Evolutionary conservation across 2,888 invertebrate genomes (phyloP).

Genomic region (Troilus luridus): DNA sequence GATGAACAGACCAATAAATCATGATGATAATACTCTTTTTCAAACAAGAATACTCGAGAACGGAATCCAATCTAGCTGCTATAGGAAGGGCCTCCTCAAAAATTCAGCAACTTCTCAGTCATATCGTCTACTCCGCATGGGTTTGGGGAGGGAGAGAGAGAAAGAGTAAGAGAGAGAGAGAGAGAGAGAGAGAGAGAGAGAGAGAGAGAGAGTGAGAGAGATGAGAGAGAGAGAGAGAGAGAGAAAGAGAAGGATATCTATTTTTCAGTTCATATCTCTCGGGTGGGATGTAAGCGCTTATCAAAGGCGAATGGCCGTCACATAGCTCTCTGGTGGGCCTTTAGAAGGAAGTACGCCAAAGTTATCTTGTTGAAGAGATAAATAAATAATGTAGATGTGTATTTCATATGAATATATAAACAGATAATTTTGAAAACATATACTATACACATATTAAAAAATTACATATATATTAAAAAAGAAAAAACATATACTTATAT

Average conservation of each 20-base stretch:
- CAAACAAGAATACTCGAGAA: neutral
- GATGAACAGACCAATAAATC: neutral
- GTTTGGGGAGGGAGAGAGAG: too few species aligned
- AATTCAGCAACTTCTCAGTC: neutral
- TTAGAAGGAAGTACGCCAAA: neutral
- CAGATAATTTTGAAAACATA: too few species aligned
- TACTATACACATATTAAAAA: too few species aligned
- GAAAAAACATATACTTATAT: too few species aligned
- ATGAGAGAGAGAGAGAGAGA: too few species aligned
- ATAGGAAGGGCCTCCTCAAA: neutral
- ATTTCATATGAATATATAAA: neutral
- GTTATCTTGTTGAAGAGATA: neutral
- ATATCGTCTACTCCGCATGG: neutral
- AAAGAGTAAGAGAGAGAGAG: too few species aligned
- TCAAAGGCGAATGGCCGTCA: neutral
- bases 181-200: too few species aligned
- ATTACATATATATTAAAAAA: too few species aligned
- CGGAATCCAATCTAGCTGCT: neutral
- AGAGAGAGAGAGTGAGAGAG: too few species aligned
- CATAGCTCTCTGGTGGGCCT: neutral
- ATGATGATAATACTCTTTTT: neutral
- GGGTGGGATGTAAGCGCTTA: neutral
- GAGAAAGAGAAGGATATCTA: neutral
- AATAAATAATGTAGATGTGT: neutral
- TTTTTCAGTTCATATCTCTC: slow-evolving; percentile 37